Base-by-base conservation (phyloP, 2,888 invertebrate genomes). In the Eilema depressum region DNA sequence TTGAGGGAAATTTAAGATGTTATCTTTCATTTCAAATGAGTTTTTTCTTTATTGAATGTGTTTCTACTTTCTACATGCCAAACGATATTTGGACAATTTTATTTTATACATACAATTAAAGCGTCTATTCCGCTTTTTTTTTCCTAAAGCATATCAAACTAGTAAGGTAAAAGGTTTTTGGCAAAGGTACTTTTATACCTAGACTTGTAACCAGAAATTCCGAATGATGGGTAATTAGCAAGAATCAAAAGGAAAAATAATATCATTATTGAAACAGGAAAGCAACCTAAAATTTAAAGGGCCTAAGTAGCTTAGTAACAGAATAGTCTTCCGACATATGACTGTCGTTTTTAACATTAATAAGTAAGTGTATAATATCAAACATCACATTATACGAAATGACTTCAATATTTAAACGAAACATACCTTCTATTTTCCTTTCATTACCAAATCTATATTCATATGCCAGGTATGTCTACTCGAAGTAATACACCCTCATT, bases 391-490 rank as follows among this genome's bases (percentile, higher is more conserved):
- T 25, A 63, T 63, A 20, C 63, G 28, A 64, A 64, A 47, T 20
- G n/a, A 61, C 57, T 66, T 57, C 11, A 57, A 1, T 33, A 41
- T 63, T 10, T 41, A 56, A 33, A 17, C 14, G 23, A 61, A 23
- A 10, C 14, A n/a, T 25, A 47, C 28, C 61, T 61, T 53, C 20
- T 75, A 76, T 76, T 72, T 79, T 74, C 30, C 64, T 72, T 75
- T 66, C 66, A 81, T 81, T 75, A 63, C 57, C 17, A 70, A 82
- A 71, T 75, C 28, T 65, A 63, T 62, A 65, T 70, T 28, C 68
- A 66, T 73, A 75, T 67, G 72, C 70, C 69, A 75, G 74, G 75
- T 77, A 66, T 73, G 73, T 81, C 80, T 74, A 71, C 73, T 75
- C 75, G 63, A 70, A 80, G 75, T 76, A 76, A 80, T 74, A 61